Base-by-base conservation (phyloP, 2,113 vertebrate genomes). In the Dermatemys mawii region DNA sequence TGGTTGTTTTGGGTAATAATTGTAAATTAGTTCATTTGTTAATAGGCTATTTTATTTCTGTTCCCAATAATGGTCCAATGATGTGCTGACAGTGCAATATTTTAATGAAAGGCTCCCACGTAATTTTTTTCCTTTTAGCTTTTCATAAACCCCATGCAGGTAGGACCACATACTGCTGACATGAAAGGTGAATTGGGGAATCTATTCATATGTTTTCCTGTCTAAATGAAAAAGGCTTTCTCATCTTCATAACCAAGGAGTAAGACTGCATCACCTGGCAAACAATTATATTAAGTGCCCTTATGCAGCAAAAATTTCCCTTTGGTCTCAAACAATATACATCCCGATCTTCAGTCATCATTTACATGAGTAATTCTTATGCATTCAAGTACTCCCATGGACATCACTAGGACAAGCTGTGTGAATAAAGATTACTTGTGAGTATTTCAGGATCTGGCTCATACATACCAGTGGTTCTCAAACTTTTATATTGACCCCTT, bases 11-110 rank as follows among this genome's bases (percentile, higher is more conserved):
- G 32, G 60, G 57, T 24, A 83, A 38, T 80, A 94, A 92, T 91
- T 94, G 97, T 88, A 94, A 95, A 96, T 96, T 95, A 95, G 96
- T 97, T 94, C 11, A 81, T 96, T 94, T 55, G 93, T 81, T 83
- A 63, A 55, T 19, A 96, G 93, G 91, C 93, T 96, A 97, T 96
- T 96, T 96, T 93, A 80, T 94, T 90, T 90, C 32, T 67, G 35
- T 67, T 67, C 16, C 32, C 8, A 32, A 5, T 67, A 67, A 19
- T 6, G 4, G 90, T 96, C 88, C 91, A 95, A 84, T 92, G 92
- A 84, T 73, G 95, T 55, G 87, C 78, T 89, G 63, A 60, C 94
- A 91, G 55, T 41, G 49, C 93, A 90, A n/a, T 86, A 49, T 88
- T 96, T 84, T 89, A 90, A 41, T 54, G 44, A 73, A 73, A 5